These are phyloP conservation scores for Xylota segnis DNA, from an alignment of 2,888 invertebrate genomes.

Conservation along the genomic window DNA sequence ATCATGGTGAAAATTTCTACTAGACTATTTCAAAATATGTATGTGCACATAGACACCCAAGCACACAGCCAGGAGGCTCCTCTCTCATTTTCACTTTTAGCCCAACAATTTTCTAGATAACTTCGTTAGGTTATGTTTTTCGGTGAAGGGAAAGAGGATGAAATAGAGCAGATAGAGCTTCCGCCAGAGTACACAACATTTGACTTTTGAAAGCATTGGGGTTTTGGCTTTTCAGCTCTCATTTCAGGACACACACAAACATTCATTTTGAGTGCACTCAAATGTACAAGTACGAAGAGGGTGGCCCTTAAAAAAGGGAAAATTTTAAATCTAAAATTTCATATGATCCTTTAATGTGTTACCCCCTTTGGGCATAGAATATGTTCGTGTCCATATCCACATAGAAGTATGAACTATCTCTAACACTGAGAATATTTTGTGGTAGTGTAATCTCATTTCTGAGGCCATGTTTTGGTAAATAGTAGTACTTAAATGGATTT, in stretches of 20 bases:
- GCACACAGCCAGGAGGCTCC: background rate
- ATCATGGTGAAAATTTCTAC: constrained; percentile 54
- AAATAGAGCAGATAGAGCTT: background rate
- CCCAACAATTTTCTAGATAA: constrained; percentile 56
- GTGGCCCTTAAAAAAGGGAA: constrained; percentile 2
- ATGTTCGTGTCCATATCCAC: background rate
- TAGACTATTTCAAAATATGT: constrained; percentile 31
- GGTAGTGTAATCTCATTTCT: constrained; percentile 23
- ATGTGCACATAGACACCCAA: background rate
- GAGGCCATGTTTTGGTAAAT: constrained; percentile 35
- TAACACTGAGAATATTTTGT: background rate
- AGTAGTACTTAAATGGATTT: constrained; percentile 20
- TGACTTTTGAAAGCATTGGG: constrained; percentile 44
- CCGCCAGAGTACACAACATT: constrained; percentile 44
- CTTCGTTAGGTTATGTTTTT: constrained; percentile 50
- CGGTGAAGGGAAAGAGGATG: background rate
- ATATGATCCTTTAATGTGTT: constrained; percentile 33
- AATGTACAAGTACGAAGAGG: constrained; percentile 18
- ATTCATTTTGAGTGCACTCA: constrained; percentile 59
- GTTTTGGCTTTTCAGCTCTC: constrained; percentile 51
- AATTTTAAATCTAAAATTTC: constrained; percentile 32
- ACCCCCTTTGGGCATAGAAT: background rate
- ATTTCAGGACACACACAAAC: constrained; percentile 48
- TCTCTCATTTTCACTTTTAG: constrained; percentile 19
- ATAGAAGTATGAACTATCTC: background rate